Evolutionary conservation across 2,888 invertebrate species (phyloP), one percentile per base, ranked within the genome.

Genomic region (Ecliptopera silaceata): DNA sequence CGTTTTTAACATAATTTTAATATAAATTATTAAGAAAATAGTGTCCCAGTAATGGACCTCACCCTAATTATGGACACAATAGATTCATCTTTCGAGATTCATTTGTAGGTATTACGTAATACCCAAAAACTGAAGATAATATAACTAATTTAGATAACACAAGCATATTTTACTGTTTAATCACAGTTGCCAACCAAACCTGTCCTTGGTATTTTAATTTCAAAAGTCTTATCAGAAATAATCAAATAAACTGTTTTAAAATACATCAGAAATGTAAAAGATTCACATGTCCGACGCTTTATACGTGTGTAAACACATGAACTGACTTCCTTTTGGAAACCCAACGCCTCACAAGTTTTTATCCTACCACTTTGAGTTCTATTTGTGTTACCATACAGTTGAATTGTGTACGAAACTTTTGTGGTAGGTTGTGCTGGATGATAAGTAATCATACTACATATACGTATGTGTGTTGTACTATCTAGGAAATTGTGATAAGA

Each of bases 401-500:
- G 12, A 2, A 15, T 36, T 15, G 15, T 8, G 15, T 13, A 2
- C 10, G 36, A 2, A 2, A 58, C 48, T 48, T 63, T 56, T 13
- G 34, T 29, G 53, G 34, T 18, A 12, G 12, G 46, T 6, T 48
- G 50, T 56, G 43, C 22, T 12, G 22, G 11, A n/a, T 41, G 70
- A 71, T 71, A 74, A 66, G 65, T 53, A 66, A 70, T 67, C 68
- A 61, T 52, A 22, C 13, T 52, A 34, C 22, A 34, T 34, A 56
- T 68, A 64, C 66, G 59, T 56, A 56, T 56, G 56, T 60, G 51
- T 65, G 56, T 38, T 47, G 43, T 31, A 41, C 67, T 75, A 79
- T 78, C 77, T 77, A 71, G 72, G 73, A 74, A 78, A 80, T 75
- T 74, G 63, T 60, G 82, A 81, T 82, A 82, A 71, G 56, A 54